These are phyloP conservation scores for Enteromius paludinosus DNA, from an alignment of 2,797 vertebrate species.

Conservation along the genomic window DNA sequence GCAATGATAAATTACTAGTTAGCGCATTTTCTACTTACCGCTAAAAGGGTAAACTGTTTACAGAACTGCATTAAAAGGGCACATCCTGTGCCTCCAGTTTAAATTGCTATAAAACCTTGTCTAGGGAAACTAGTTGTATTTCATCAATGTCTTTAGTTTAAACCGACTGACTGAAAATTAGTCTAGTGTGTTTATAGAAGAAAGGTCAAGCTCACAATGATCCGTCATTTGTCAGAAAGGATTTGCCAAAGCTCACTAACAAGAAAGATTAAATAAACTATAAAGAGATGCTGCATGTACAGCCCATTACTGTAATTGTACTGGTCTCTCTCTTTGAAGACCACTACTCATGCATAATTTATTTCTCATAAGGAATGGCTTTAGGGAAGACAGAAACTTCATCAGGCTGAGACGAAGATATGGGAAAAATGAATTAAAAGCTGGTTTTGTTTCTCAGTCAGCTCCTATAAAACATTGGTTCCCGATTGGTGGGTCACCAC, in stretches of 20 bases:
- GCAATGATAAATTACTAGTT: constrained; percentile 64
- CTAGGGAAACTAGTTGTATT: constrained; percentile 23
- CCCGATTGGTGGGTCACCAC: not conserved
- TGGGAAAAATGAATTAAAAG: not conserved
- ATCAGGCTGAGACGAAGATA: not conserved
- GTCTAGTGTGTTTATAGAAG: constrained; percentile 17
- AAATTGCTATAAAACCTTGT: constrained; percentile 17
- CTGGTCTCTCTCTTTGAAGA: constrained; percentile 39
- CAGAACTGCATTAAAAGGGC: constrained; percentile 51
- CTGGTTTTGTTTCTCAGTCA: not conserved
- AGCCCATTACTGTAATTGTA: constrained; percentile 37
- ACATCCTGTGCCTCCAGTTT: constrained; percentile 20
- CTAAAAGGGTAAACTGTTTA: constrained; percentile 69
- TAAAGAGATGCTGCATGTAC: constrained; percentile 2
- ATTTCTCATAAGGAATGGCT: constrained; percentile 4
- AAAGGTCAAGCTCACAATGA: constrained; percentile 1
- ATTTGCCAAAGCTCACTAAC: constrained; percentile 27
- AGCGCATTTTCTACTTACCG: constrained; percentile 50
- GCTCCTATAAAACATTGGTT: not conserved
- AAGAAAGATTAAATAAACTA: not conserved
- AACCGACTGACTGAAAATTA: constrained; percentile 5
- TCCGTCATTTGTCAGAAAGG: constrained; percentile 10
- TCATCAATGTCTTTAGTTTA: constrained; percentile 9
- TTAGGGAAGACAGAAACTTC: not conserved
- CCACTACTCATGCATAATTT: constrained; percentile 37